A percentile compares a stretch with the other conserved stretches of the same genome.
Evolutionary conservation across 2,797 vertebrate genomes (phyloP).

Genomic region (Hydrophis major): DNA sequence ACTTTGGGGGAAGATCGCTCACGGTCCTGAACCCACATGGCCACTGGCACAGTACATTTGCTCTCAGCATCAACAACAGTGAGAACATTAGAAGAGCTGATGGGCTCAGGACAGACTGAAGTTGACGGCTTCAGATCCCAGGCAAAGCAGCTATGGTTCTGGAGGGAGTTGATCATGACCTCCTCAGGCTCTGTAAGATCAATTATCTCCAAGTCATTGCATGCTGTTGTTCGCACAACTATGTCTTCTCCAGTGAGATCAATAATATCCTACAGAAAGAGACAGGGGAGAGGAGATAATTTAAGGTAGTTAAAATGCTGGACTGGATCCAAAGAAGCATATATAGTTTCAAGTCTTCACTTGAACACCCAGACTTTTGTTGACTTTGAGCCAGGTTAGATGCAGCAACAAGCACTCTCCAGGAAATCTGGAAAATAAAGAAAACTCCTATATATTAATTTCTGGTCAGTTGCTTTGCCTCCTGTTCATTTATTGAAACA

Average conservation of each 20-base stretch:
- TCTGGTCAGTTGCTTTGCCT: neutral
- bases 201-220: conserved; percentile 50
- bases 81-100: conserved; percentile 9
- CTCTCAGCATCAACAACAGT: neutral
- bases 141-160: conserved; percentile 6
- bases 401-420: neutral
- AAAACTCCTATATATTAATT: neutral
- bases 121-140: neutral
- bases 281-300: neutral
- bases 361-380: neutral
- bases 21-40: neutral
- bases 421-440: neutral
- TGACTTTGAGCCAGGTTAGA: neutral
- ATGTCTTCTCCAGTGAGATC: conserved; percentile 70
- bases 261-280: conserved; percentile 69
- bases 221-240: rapidly evolving
- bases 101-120: conserved; percentile 23
- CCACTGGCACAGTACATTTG: rapidly evolving
- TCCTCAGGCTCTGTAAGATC: conserved; percentile 65
- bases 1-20: rapidly evolving
- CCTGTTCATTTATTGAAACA: neutral
- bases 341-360: neutral
- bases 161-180: conserved; percentile 35
- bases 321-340: neutral
- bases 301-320: neutral